Evolutionary conservation across 2,888 invertebrate species (phyloP).

Genomic region (Leucoptera coffeella): DNA sequence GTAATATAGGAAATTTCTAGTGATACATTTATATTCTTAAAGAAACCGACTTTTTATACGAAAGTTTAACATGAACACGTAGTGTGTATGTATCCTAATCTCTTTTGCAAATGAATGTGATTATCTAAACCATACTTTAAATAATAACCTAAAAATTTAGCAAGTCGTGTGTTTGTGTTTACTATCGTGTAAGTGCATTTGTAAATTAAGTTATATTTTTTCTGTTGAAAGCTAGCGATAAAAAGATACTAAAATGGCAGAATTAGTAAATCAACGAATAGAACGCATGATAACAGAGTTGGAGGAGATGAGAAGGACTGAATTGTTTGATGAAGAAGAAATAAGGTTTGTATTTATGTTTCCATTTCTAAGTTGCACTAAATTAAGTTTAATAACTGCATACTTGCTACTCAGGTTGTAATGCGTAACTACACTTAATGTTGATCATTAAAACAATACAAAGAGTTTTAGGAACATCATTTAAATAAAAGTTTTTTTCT

Average conservation of each 20-base stretch:
- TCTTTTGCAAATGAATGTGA: too few relatives aligned
- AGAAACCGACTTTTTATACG: too few relatives aligned
- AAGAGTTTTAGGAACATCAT: neutral
- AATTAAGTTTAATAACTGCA: neutral
- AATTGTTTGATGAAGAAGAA: slow-evolving; percentile 65
- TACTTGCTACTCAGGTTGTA: neutral
- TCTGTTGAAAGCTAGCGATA: neutral
- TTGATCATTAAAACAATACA: neutral
- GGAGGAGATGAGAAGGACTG: slow-evolving; percentile 69
- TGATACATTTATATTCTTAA: too few relatives aligned
- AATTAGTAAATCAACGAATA: slow-evolving; percentile 70
- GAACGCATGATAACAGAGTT: slow-evolving; percentile 77
- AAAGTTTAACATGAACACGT: too few relatives aligned
- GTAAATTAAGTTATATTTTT: neutral
- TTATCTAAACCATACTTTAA: too few relatives aligned
- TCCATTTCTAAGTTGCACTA: too few relatives aligned
- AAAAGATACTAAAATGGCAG: slow-evolving; percentile 58
- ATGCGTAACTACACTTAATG: neutral
- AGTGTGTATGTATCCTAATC: too few relatives aligned
- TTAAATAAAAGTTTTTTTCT: too few relatives aligned
- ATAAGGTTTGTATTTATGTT: slow-evolving; percentile 49
- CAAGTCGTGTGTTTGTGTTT: too few relatives aligned
- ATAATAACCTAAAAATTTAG: too few relatives aligned
- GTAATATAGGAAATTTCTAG: too few relatives aligned
- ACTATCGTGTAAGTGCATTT: neutral